phyloP scores from a whole-genome alignment of 2,888 invertebrate species.

The Junonia oenone region DNA sequence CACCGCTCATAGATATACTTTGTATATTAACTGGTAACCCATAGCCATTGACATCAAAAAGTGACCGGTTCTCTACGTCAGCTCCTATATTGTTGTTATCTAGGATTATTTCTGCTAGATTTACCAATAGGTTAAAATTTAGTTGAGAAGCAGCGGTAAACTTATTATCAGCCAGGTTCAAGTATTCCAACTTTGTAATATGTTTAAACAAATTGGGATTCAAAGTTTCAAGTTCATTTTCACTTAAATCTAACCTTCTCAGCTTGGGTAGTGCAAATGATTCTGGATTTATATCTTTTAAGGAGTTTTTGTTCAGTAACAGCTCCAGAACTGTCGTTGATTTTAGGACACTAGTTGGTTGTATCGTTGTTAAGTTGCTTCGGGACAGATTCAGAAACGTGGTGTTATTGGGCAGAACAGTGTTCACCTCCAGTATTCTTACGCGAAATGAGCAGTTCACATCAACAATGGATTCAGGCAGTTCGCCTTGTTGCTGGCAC shows the following conservation, averaged over 20 bases:
- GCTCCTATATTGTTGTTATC: slow-evolving; percentile 60
- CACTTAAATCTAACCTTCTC: slow-evolving; percentile 53
- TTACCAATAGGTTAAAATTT: slow-evolving; percentile 52
- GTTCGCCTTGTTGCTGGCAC: slow-evolving; percentile 36
- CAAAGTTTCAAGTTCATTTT: slow-evolving; percentile 52
- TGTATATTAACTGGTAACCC: slow-evolving; percentile 49
- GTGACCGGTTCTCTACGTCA: slow-evolving; percentile 40
- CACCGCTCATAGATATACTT: slow-evolving; percentile 46
- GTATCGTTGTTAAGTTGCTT: slow-evolving; percentile 46
- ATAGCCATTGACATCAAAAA: slow-evolving; percentile 53
- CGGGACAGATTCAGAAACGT: slow-evolving; percentile 53
- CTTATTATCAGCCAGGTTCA: slow-evolving; percentile 60
- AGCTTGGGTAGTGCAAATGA: slow-evolving; percentile 51
- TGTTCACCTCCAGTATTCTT: slow-evolving; percentile 10
- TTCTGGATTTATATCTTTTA: slow-evolving; percentile 41
- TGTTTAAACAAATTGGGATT: slow-evolving; percentile 51
- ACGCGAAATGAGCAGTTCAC: slow-evolving; percentile 51
- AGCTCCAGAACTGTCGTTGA: slow-evolving; percentile 47
- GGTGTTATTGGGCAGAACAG: slow-evolving; percentile 41
- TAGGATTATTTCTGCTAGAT: slow-evolving; percentile 54
- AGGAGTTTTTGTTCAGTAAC: slow-evolving; percentile 46
- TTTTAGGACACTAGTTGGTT: slow-evolving; percentile 36
- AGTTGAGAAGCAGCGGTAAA: slow-evolving; percentile 51
- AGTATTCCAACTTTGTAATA: slow-evolving; percentile 50
- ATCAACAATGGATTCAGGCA: slow-evolving; percentile 35